Percentiles rank a stretch among this genome's conserved stretches.
phyloP scores from a whole-genome alignment of 1,140 invertebrate species.

The Drosophila virilis region DNA sequence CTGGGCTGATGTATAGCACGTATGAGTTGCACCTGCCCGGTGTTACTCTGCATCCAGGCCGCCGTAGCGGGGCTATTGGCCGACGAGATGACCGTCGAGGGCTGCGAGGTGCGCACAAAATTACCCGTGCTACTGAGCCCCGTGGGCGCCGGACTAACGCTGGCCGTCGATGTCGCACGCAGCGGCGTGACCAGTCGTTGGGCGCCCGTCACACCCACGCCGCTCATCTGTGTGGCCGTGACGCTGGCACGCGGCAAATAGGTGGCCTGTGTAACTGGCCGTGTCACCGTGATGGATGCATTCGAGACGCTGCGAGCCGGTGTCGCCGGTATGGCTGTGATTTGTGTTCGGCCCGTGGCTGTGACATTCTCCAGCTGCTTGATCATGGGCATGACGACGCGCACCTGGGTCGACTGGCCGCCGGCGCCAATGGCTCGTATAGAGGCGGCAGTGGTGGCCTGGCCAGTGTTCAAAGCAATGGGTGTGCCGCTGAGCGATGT shows the following conservation, averaged over 20 bases:
- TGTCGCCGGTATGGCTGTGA: conserved; percentile 79
- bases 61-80: conserved; percentile 64
- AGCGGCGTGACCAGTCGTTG: conserved; percentile 75
- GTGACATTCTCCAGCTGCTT: conserved; percentile 80
- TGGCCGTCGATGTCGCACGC: conserved; percentile 66
- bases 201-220: conserved; percentile 57
- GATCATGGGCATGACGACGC: conserved; percentile 83
- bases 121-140: conserved; percentile 59
- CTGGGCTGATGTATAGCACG: conserved; percentile 75
- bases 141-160: conserved; percentile 56
- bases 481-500: conserved; percentile 65
- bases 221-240: conserved; percentile 75
- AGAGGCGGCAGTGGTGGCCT: conserved; percentile 66
- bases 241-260: conserved; percentile 78
- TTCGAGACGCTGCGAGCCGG: conserved; percentile 73
- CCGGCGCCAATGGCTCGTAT: conserved; percentile 74
- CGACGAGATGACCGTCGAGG: conserved; percentile 79
- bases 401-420: conserved; percentile 79
- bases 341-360: conserved; percentile 75
- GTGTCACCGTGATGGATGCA: conserved; percentile 82
- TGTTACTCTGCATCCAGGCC: conserved; percentile 79
- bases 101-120: conserved; percentile 76
- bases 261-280: conserved; percentile 70
- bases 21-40: conserved; percentile 78
- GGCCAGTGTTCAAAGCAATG: conserved; percentile 65